These are phyloP conservation scores for Meteorus colon DNA, from an alignment of 2,888 invertebrate species.

Conservation along the genomic window DNA sequence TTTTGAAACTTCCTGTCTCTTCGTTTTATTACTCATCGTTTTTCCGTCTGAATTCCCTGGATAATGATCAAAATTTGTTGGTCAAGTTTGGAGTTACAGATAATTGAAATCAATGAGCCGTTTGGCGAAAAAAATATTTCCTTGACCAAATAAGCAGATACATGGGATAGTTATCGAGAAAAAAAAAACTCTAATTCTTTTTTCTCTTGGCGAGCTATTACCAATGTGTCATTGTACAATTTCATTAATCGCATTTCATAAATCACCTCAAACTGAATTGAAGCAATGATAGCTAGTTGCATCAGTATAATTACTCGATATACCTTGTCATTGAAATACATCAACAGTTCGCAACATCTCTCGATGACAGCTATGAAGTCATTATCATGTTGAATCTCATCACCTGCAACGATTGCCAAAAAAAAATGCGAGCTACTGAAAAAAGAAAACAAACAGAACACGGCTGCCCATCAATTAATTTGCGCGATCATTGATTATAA, in stretches of 20 bases:
- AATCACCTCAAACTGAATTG: neutral
- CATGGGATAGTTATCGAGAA: too few species aligned
- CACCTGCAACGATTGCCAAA: constrained; percentile 8
- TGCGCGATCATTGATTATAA: constrained; percentile 61
- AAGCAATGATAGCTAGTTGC: neutral
- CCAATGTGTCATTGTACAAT: neutral
- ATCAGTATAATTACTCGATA: neutral
- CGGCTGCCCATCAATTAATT: constrained; percentile 59
- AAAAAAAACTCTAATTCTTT: too few species aligned
- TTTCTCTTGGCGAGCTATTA: too few species aligned
- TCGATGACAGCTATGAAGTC: neutral
- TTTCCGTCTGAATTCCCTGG: too few species aligned
- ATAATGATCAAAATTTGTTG: too few species aligned
- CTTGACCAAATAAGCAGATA: too few species aligned
- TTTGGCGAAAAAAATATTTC: too few species aligned
- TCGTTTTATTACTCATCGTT: too few species aligned
- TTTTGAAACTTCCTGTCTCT: too few species aligned
- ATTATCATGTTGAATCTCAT: neutral
- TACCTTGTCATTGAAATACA: neutral
- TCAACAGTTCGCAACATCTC: neutral
- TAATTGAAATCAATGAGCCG: too few species aligned
- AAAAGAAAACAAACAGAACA: neutral
- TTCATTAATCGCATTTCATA: neutral
- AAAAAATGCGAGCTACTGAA: constrained; percentile 44
- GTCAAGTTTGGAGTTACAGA: too few species aligned